Conservation (phyloP, 1,140 invertebrate genomes). For the Pemphigus obesinymphae region DNA sequence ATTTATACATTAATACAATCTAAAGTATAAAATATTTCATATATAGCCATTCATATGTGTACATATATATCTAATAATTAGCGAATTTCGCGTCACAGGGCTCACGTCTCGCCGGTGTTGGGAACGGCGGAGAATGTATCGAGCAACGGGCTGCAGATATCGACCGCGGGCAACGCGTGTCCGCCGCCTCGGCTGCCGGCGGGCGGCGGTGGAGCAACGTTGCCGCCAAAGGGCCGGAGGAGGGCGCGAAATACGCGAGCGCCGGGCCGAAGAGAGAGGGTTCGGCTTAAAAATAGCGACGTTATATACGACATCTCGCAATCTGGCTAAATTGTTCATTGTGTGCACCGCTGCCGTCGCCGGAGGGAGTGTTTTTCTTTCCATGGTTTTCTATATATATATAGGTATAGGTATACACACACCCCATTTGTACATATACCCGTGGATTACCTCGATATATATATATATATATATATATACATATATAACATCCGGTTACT, state of each 20-base stretch:
- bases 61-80: too few relatives aligned
- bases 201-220: constrained; percentile 9
- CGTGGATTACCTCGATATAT: too few relatives aligned
- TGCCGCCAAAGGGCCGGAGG: constrained; percentile 15
- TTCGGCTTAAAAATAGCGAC: not conserved
- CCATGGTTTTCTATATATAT: too few relatives aligned
- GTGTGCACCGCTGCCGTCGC: not conserved
- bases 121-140: constrained; percentile 6
- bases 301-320: constrained; percentile 9
- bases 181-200: not conserved
- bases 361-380: not conserved
- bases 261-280: not conserved
- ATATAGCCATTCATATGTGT: not conserved
- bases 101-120: not conserved
- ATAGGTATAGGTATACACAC: too few relatives aligned
- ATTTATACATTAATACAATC: too few relatives aligned
- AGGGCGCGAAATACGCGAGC: too few relatives aligned
- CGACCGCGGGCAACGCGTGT: constrained; percentile 1
- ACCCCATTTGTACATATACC: too few relatives aligned
- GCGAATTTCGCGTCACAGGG: not conserved
- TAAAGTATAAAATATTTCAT: too few relatives aligned
- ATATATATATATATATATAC: not conserved
- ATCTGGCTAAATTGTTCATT: constrained; percentile 30
- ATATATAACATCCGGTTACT: too few relatives aligned
- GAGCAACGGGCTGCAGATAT: constrained; percentile 34